Evolutionary conservation across 2,113 vertebrate genomes (phyloP).

Genomic region (Cinclus cinclus): DNA sequence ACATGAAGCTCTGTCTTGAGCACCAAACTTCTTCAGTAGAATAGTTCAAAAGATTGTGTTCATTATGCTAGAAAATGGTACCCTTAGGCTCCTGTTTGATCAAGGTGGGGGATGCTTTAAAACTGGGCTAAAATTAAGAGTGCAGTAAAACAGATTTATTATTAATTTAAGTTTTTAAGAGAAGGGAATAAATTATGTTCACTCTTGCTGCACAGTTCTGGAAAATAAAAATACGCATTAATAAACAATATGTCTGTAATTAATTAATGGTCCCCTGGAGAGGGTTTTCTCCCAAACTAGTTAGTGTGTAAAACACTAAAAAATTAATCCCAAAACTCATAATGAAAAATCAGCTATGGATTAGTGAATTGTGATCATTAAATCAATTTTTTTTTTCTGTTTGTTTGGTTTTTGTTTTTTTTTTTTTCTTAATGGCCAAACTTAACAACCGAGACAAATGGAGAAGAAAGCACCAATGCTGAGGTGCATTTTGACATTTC

Average conservation of each 20-base stretch:
- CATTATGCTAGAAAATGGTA: neutral
- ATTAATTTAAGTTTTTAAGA: slow-evolving; percentile 14
- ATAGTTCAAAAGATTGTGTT: neutral
- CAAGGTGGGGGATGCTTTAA: slow-evolving; percentile 9
- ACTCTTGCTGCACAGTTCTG: neutral
- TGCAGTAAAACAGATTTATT: neutral
- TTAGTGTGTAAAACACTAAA: slow-evolving; percentile 8
- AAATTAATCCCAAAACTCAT: neutral
- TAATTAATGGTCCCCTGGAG: slow-evolving; percentile 36
- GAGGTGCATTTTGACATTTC: neutral
- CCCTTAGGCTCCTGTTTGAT: neutral
- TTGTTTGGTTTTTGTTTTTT: neutral
- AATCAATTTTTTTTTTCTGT: neutral
- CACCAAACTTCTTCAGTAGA: neutral
- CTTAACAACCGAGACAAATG: neutral
- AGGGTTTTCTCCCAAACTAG: slow-evolving; percentile 4
- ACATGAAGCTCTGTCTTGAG: neutral
- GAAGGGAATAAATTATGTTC: neutral
- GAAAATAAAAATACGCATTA: slow-evolving; percentile 20
- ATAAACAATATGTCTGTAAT: slow-evolving; percentile 13
- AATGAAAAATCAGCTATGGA: neutral
- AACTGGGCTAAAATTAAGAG: neutral
- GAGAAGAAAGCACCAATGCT: neutral
- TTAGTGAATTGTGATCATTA: neutral
- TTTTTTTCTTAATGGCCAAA: neutral